These are phyloP conservation scores for Pemphigus obesinymphae DNA, from an alignment of 1,140 invertebrate species.

Conservation along the genomic window DNA sequence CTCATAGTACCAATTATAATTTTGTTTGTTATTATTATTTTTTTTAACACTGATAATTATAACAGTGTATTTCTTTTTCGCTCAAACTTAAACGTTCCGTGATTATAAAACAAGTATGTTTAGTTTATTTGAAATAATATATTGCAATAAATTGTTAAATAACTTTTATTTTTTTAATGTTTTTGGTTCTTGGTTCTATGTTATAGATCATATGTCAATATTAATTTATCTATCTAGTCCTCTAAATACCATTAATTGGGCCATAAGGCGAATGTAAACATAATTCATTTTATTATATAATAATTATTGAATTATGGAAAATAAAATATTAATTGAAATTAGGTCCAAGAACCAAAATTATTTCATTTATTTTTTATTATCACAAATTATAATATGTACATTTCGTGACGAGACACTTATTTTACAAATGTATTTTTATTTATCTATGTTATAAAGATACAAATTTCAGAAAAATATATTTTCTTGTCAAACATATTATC, in stretches of 20 bases:
- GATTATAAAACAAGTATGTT: not conserved
- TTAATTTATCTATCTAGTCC: not conserved
- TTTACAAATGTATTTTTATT: not conserved
- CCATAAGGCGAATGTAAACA: not conserved
- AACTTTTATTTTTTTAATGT: not conserved
- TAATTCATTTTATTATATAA: not conserved
- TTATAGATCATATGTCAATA: not conserved
- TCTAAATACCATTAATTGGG: not conserved
- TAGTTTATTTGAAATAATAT: not conserved
- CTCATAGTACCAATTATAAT: not conserved
- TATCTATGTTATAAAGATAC: not conserved
- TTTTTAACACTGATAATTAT: not conserved
- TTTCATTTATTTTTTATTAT: too few species aligned
- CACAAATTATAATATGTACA: not conserved
- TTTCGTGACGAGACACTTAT: not conserved
- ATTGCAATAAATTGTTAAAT: not conserved
- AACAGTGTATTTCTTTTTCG: not conserved
- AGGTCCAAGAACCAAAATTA: not conserved
- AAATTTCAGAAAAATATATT: not conserved
- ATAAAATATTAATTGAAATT: not conserved
- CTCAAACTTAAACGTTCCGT: constrained; percentile 39
- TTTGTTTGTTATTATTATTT: constrained; percentile 7
- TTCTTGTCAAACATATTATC: not conserved
- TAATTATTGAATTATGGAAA: not conserved
- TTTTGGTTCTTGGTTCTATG: not conserved